A percentile compares a stretch with the other conserved stretches of the same genome.
phyloP scores from a whole-genome alignment of 2,113 vertebrate genomes.

The Phalacrocorax pelagicus region DNA sequence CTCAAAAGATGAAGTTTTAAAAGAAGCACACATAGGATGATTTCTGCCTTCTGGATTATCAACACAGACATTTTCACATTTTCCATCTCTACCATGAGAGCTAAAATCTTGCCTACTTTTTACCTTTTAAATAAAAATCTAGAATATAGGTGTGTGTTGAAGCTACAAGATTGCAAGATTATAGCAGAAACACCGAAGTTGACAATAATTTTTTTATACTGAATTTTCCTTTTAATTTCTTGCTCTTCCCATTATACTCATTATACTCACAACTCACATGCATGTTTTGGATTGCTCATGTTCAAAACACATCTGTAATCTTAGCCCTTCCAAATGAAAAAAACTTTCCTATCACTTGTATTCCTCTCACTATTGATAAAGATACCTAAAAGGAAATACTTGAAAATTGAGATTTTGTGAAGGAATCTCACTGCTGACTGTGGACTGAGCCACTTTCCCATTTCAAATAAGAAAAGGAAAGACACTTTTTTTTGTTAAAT shows the following conservation, averaged over 20 bases:
- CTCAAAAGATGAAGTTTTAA: neutral
- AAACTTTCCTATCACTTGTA: neutral
- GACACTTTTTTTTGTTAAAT: rapidly evolving
- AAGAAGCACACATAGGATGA: neutral
- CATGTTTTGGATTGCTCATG: neutral
- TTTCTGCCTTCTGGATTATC: neutral
- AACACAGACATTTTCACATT: neutral
- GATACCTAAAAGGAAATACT: neutral
- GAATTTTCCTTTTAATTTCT: neutral
- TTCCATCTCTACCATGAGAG: neutral
- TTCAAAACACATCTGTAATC: neutral
- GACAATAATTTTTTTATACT: neutral
- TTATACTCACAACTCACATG: neutral
- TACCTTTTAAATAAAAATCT: neutral
- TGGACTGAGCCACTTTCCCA: neutral
- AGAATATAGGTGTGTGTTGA: neutral
- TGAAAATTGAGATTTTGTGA: neutral
- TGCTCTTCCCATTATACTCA: neutral
- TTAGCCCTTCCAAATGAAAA: neutral
- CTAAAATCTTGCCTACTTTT: neutral
- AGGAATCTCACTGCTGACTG: neutral
- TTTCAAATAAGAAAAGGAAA: neutral
- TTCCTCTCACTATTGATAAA: neutral
- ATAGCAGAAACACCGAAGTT: neutral
- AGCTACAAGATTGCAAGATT: neutral